Evolutionary conservation across 1,140 invertebrate genomes (phyloP).

Genomic region (Hypsibius dujardini): DNA sequence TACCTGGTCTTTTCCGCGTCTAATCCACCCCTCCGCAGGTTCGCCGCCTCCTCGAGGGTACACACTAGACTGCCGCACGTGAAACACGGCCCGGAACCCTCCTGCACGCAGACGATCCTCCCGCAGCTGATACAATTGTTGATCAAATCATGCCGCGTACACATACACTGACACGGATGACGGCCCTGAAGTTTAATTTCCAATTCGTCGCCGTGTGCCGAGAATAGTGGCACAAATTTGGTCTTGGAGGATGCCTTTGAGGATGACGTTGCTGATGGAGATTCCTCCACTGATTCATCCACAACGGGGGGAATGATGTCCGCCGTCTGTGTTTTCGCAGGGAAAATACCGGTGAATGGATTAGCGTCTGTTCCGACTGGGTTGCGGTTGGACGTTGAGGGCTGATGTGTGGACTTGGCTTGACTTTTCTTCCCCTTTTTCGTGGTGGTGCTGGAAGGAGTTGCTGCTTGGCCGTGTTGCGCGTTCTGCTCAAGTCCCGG

Average conservation of each 20-base stretch:
- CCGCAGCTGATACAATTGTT: constrained; percentile 89
- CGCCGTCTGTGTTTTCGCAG: background rate
- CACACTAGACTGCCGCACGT: constrained; percentile 70
- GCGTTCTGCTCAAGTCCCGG: background rate
- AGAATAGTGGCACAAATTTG: constrained; percentile 22
- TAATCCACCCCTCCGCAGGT: constrained; percentile 47
- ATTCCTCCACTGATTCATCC: background rate
- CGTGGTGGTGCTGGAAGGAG: background rate
- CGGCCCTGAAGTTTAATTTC: constrained; percentile 40
- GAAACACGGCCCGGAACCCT: constrained; percentile 85
- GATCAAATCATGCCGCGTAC: constrained; percentile 59
- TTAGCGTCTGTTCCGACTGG: background rate
- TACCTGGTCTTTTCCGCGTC: constrained; percentile 40
- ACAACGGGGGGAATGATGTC: background rate
- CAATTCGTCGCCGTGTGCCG: background rate
- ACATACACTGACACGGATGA: constrained; percentile 75
- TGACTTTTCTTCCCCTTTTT: background rate
- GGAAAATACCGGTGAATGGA: background rate
- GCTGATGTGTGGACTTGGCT: background rate
- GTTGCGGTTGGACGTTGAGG: background rate
- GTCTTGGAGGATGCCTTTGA: constrained; percentile 19
- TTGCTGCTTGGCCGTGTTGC: background rate
- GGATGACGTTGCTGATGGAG: no score
- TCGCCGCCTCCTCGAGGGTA: constrained; percentile 49
- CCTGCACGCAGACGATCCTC: constrained; percentile 79